A percentile compares a stretch with the other conserved stretches of the same genome.
Evolutionary conservation across 1,140 invertebrate species (phyloP).

Genomic region (Anoplophora glabripennis): DNA sequence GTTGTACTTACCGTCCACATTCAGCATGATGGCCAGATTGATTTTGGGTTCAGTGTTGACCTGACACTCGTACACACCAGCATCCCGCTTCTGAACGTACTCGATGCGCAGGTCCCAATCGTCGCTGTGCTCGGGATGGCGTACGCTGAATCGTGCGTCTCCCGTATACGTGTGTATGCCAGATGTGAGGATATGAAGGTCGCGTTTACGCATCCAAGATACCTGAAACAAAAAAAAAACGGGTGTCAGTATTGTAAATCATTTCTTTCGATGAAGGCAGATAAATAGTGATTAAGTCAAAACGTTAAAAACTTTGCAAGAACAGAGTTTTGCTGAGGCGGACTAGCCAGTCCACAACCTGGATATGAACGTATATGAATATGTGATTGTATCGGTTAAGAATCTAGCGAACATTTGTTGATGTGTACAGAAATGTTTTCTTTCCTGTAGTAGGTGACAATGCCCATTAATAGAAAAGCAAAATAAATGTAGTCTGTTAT

Average conservation of each 20-base stretch:
- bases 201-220: conserved; percentile 88
- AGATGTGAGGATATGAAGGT: conserved; percentile 85
- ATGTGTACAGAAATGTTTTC: no score
- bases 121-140: conserved; percentile 80
- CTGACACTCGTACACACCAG: conserved; percentile 84
- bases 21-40: conserved; percentile 72
- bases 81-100: conserved; percentile 81
- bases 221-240: conserved; percentile 58
- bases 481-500: no score
- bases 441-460: no score
- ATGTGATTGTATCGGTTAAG: no score
- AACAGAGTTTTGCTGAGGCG: no score
- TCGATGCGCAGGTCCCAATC: conserved; percentile 90
- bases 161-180: conserved; percentile 84
- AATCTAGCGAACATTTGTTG: no score
- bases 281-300: no score
- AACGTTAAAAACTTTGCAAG: no score
- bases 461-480: no score
- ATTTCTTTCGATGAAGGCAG: background rate
- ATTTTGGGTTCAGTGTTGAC: conserved; percentile 84
- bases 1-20: conserved; percentile 69
- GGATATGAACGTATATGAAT: no score
- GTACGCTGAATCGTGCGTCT: conserved; percentile 79
- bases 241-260: no score
- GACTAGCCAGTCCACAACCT: no score